These are phyloP conservation scores for Cotesia glomerata DNA, from an alignment of 1,140 invertebrate genomes.

Conservation along the genomic window DNA sequence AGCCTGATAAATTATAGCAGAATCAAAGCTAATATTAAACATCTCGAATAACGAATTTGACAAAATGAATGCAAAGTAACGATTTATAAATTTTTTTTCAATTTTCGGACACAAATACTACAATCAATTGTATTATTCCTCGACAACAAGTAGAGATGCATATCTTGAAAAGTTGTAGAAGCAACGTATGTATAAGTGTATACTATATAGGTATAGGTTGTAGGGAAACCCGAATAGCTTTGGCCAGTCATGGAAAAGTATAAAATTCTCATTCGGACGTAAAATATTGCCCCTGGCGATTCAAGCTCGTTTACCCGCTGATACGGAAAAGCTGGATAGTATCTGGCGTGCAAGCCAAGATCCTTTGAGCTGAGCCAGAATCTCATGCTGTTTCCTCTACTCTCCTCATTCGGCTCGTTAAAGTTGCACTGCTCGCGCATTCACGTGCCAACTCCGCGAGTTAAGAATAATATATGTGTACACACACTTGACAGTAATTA, in stretches of 20 bases:
- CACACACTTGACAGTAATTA: background rate
- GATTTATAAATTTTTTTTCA: background rate
- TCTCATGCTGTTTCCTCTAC: constrained; percentile 29
- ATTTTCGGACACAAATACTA: background rate
- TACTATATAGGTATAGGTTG: background rate
- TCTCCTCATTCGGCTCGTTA: constrained; percentile 21
- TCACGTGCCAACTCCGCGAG: constrained; percentile 2
- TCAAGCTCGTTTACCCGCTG: constrained; percentile 52
- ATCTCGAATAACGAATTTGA: too few species aligned
- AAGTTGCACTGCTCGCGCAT: constrained; percentile 21
- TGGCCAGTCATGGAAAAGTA: constrained; percentile 17
- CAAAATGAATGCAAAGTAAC: too few species aligned
- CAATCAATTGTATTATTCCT: background rate
- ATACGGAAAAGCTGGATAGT: constrained; percentile 54
- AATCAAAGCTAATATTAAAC: too few species aligned
- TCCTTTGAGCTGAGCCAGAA: constrained; percentile 34
- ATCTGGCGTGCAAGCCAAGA: constrained; percentile 45
- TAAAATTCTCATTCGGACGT: constrained; percentile 46
- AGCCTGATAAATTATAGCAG: too few species aligned
- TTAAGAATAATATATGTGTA: background rate
- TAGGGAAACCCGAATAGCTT: constrained; percentile 24
- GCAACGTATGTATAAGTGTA: constrained; percentile 8
- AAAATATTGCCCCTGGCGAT: constrained; percentile 45
- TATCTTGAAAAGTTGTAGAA: background rate
- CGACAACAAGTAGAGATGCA: constrained; percentile 7